phyloP scores from a whole-genome alignment of 2,888 invertebrate species.

The Pheosia tremula region DNA sequence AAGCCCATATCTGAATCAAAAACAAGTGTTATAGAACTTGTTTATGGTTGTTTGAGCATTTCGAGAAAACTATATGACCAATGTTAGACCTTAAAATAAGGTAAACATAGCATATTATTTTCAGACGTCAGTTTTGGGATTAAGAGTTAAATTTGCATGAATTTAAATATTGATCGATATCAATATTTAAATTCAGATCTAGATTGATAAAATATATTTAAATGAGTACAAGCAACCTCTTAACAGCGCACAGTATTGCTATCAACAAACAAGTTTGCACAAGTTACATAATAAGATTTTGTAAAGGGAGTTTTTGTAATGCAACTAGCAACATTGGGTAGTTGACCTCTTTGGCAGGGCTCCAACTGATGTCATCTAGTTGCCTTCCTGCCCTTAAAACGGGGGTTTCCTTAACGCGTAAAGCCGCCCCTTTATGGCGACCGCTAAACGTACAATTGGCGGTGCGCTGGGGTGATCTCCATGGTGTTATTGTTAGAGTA shows the following conservation, averaged over 20 bases:
- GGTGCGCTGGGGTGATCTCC: neutral
- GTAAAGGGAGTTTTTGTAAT: neutral
- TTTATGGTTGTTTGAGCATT: too few relatives aligned
- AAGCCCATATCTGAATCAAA: too few relatives aligned
- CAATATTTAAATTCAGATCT: too few relatives aligned
- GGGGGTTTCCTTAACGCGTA: neutral
- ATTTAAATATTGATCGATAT: too few relatives aligned
- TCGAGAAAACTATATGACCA: too few relatives aligned
- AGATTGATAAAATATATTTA: too few relatives aligned
- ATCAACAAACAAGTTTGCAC: neutral
- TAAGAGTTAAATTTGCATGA: too few relatives aligned
- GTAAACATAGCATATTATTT: too few relatives aligned
- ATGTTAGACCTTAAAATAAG: too few relatives aligned
- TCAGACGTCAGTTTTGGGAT: too few relatives aligned
- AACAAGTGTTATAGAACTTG: too few relatives aligned
- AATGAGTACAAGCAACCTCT: too few relatives aligned
- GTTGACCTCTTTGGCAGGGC: conserved; percentile 25
- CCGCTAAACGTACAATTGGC: neutral
- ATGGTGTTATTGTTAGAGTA: neutral
- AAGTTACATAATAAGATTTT: neutral
- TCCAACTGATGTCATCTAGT: conserved; percentile 32
- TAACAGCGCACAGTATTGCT: neutral
- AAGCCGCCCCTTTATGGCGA: neutral
- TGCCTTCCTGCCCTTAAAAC: conserved; percentile 5
- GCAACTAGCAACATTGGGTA: neutral